phyloP scores from a whole-genome alignment of 2,888 invertebrate species.

The Ectemnius continuus region DNA sequence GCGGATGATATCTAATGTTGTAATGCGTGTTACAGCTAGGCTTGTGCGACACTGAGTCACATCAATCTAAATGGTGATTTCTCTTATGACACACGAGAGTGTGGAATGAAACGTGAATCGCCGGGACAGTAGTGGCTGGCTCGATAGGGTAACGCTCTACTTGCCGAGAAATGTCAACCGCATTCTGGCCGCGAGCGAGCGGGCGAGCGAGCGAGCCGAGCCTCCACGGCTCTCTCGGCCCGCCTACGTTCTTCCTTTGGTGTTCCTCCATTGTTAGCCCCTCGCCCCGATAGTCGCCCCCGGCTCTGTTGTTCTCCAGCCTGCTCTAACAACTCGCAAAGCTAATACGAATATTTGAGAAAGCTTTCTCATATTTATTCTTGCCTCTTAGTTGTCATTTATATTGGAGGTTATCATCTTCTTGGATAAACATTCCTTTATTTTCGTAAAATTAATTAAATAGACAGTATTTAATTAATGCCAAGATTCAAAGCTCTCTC shows the following conservation, averaged over 20 bases:
- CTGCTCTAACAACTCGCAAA: not conserved
- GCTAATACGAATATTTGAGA: too few species aligned
- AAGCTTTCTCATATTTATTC: too few species aligned
- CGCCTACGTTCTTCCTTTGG: conserved; percentile 55
- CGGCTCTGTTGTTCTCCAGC: conserved; percentile 28
- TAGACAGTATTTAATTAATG: too few species aligned
- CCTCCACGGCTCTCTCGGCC: conserved; percentile 39
- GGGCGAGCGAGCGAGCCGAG: conserved; percentile 44
- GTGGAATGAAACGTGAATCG: conserved; percentile 12
- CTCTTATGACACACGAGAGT: conserved; percentile 15
- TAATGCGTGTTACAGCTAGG: too few species aligned
- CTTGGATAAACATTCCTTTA: too few species aligned
- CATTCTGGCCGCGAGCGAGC: conserved; percentile 53
- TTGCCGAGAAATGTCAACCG: conserved; percentile 65
- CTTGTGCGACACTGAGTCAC: too few species aligned
- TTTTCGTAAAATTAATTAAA: too few species aligned
- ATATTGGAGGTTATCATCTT: too few species aligned
- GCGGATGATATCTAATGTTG: too few species aligned
- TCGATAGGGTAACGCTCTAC: conserved; percentile 60
- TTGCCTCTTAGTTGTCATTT: too few species aligned
- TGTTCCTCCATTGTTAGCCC: conserved; percentile 56
- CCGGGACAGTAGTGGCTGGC: conserved; percentile 40
- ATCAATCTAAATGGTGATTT: not conserved
- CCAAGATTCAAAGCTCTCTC: too few species aligned
- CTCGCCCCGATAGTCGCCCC: conserved; percentile 50